Percentiles rank a stretch among this genome's conserved stretches.
Evolutionary conservation across 2,113 vertebrate genomes (phyloP).

Genomic region (Halcyon senegalensis): DNA sequence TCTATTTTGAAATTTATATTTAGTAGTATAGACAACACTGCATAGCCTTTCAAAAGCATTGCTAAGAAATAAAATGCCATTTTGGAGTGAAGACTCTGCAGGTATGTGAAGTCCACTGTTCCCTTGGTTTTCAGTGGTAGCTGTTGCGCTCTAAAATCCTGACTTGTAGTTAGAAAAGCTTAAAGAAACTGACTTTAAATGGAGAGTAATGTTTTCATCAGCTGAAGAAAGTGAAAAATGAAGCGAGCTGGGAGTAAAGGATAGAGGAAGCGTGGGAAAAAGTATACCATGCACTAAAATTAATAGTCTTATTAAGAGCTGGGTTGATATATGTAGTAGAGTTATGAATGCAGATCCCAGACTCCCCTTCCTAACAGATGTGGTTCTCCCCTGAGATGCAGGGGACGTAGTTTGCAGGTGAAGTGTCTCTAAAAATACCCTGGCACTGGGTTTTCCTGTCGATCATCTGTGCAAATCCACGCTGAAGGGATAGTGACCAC

Average conservation of each 20-base stretch:
- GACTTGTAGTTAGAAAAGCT: not conserved
- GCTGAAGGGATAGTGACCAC: not conserved
- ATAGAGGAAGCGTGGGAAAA: not conserved
- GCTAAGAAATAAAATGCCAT: not conserved
- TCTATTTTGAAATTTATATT: not conserved
- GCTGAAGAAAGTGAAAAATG: not conserved
- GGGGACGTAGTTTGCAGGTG: accelerated
- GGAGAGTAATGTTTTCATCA: not conserved
- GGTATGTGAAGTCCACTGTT: not conserved
- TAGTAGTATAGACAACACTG: not conserved
- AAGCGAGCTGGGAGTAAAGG: not conserved
- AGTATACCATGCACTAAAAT: not conserved
- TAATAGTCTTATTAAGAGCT: not conserved
- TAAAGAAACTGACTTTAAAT: not conserved
- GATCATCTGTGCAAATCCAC: not conserved
- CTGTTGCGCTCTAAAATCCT: not conserved
- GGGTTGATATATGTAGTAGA: not conserved
- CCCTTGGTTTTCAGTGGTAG: not conserved
- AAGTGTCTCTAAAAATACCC: not conserved
- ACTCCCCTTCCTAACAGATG: not conserved
- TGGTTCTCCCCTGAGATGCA: not conserved
- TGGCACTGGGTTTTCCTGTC: not conserved
- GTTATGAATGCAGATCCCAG: not conserved
- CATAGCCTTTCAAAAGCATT: not conserved
- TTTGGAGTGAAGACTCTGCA: not conserved